Percentiles rank a stretch among this genome's conserved stretches.
phyloP scores from a whole-genome alignment of 2,888 invertebrate species.

The Dioctria rufipes region DNA sequence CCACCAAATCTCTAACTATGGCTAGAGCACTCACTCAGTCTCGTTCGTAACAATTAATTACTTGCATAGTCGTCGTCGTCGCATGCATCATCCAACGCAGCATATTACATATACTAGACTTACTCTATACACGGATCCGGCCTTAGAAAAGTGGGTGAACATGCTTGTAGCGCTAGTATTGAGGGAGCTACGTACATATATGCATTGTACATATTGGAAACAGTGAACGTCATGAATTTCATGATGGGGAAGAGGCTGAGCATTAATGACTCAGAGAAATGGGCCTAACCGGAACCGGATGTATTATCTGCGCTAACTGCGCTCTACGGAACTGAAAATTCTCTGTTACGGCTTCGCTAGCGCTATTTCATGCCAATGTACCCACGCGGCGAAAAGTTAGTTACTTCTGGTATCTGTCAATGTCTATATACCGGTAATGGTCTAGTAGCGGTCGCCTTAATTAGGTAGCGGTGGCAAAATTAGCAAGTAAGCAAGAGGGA shows the following conservation, averaged over 20 bases:
- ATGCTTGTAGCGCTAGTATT: background rate
- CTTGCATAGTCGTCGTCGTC: background rate
- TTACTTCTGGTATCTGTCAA: conserved; percentile 18
- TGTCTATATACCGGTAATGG: conserved; percentile 51
- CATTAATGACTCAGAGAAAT: conserved; percentile 61
- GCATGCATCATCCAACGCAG: background rate
- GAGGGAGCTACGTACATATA: background rate
- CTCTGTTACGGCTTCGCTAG: conserved; percentile 25
- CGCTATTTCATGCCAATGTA: conserved; percentile 26
- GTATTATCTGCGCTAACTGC: conserved; percentile 72
- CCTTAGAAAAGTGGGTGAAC: conserved; percentile 47
- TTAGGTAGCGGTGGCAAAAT: conserved; percentile 54
- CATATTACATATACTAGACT: background rate
- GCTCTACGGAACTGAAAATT: conserved; percentile 59
- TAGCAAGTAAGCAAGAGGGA: conserved; percentile 34
- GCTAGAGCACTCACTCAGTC: background rate
- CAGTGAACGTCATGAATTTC: conserved; percentile 45
- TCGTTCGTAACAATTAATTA: conserved; percentile 30
- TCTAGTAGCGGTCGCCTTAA: conserved; percentile 57
- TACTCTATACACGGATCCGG: background rate
- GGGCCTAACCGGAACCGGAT: conserved; percentile 73
- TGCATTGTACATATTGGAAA: background rate
- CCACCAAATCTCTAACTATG: background rate
- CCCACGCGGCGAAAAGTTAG: conserved; percentile 9
- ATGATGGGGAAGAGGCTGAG: conserved; percentile 55